phyloP scores from a whole-genome alignment of 2,113 vertebrate genomes.

The Microcebus murinus region DNA sequence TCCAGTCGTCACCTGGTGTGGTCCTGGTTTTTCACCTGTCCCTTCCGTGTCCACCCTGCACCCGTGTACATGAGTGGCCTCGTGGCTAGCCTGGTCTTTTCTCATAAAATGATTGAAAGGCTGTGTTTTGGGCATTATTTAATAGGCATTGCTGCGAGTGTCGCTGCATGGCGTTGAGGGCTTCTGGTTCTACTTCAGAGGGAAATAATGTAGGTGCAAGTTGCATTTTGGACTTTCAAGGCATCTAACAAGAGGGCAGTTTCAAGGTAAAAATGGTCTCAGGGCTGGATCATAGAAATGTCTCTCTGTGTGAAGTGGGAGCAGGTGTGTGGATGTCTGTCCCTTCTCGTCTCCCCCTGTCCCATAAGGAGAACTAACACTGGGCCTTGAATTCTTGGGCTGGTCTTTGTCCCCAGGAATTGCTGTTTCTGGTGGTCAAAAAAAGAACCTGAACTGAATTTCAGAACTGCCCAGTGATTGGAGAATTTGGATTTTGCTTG shows the following conservation, averaged over 20 bases:
- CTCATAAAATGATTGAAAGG: background rate
- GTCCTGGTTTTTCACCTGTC: background rate
- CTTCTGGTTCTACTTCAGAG: background rate
- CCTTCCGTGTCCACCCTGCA: accelerated
- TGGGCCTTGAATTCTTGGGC: background rate
- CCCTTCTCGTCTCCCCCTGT: background rate
- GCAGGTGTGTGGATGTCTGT: background rate
- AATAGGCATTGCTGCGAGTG: background rate
- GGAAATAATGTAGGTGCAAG: background rate
- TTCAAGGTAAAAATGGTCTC: background rate
- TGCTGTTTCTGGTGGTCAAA: background rate
- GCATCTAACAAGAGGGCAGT: background rate
- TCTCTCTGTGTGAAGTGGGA: background rate
- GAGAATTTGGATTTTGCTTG: background rate
- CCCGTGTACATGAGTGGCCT: accelerated
- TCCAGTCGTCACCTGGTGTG: background rate
- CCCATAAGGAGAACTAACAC: background rate
- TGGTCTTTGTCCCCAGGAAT: background rate
- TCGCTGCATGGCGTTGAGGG: background rate
- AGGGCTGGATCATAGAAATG: background rate
- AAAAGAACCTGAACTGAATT: background rate
- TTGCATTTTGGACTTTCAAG: background rate
- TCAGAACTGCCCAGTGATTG: background rate
- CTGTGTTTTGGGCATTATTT: background rate
- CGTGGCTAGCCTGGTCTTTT: background rate